These are phyloP conservation scores for Drosophila teissieri DNA, from an alignment of 1,140 invertebrate genomes.

Conservation along the genomic window DNA sequence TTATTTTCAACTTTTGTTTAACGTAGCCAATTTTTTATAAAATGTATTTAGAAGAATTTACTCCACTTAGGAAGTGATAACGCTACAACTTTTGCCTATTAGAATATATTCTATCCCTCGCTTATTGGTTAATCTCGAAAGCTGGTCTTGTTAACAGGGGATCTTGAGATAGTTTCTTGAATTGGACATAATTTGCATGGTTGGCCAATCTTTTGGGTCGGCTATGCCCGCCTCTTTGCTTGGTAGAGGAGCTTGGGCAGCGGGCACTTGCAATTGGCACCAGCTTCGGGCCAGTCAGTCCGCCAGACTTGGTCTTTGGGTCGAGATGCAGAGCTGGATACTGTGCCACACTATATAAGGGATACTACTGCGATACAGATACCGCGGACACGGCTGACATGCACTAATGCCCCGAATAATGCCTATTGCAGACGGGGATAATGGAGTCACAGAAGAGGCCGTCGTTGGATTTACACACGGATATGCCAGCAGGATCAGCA, in stretches of 20 bases:
- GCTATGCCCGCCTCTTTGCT: conserved; percentile 16
- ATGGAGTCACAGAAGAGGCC: conserved; percentile 70
- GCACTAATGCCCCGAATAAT: conserved; percentile 57
- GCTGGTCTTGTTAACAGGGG: background rate
- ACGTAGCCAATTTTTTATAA: background rate
- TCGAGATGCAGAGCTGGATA: conserved; percentile 40
- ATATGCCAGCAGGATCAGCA: conserved; percentile 24
- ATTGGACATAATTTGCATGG: conserved; percentile 10
- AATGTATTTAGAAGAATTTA: background rate
- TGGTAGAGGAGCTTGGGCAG: conserved; percentile 30
- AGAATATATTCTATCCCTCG: no score
- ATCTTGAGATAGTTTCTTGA: background rate
- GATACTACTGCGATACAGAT: background rate
- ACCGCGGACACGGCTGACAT: conserved; percentile 13
- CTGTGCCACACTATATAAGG: conserved; percentile 2
- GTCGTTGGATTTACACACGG: conserved; percentile 57
- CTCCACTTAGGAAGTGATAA: no score
- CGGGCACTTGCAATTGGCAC: conserved; percentile 24
- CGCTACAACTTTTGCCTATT: no score
- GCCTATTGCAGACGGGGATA: conserved; percentile 58
- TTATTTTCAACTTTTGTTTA: background rate
- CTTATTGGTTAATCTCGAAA: background rate
- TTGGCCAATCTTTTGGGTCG: conserved; percentile 34
- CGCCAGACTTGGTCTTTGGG: conserved; percentile 39
- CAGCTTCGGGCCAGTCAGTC: conserved; percentile 20